Conservation (phyloP, 2,797 vertebrate genomes). For the Enteromius argenteus region DNA sequence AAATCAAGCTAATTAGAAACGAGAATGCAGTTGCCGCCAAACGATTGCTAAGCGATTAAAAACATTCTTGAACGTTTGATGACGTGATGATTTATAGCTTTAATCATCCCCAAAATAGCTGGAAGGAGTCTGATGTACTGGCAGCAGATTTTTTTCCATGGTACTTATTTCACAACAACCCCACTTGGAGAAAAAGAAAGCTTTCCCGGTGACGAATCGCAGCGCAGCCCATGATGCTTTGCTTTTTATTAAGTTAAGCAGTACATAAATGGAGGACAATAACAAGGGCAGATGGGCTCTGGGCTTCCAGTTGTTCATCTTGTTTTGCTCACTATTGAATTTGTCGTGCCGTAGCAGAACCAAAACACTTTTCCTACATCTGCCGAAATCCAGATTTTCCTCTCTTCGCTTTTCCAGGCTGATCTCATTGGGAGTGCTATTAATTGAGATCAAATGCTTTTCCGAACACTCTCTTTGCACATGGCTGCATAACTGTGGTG, state of each 20-base stretch:
- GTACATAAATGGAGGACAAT: conserved; percentile 42
- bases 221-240: conserved; percentile 33
- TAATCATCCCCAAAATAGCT: conserved; percentile 54
- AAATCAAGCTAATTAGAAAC: conserved; percentile 41
- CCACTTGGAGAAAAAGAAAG: conserved; percentile 39
- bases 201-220: conserved; percentile 38
- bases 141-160: conserved; percentile 48
- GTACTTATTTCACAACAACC: conserved; percentile 60
- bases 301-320: conserved; percentile 43
- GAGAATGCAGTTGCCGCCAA: conserved; percentile 22
- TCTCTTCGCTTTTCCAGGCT: background rate
- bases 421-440: conserved; percentile 51
- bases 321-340: conserved; percentile 39
- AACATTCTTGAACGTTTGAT: conserved; percentile 38
- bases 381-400: conserved; percentile 1
- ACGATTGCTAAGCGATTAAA: conserved; percentile 43
- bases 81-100: conserved; percentile 58
- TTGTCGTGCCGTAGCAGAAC: conserved; percentile 18
- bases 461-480: conserved; percentile 47
- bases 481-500: conserved; percentile 30
- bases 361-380: conserved; percentile 46
- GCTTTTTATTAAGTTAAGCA: conserved; percentile 42
- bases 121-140: conserved; percentile 42
- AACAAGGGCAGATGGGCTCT: conserved; percentile 47
- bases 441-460: conserved; percentile 62